These are phyloP conservation scores for Pollenia angustigena DNA, from an alignment of 2,888 invertebrate genomes.

Conservation along the genomic window DNA sequence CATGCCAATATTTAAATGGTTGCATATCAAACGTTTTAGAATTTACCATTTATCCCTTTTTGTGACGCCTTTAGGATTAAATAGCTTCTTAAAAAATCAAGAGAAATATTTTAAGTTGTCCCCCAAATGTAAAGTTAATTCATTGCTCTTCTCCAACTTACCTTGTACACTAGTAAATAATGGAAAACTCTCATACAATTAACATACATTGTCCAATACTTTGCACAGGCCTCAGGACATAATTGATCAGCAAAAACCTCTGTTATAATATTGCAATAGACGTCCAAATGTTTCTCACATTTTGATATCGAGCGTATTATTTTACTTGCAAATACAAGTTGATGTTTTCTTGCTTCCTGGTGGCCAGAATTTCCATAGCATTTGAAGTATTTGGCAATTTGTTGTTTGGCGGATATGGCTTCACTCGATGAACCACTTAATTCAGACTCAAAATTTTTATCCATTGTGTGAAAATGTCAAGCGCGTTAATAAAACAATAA, in stretches of 20 bases:
- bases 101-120: not conserved
- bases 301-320: slow-evolving; percentile 75
- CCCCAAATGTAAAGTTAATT: not conserved
- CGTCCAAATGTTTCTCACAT: slow-evolving; percentile 74
- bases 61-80: no score
- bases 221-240: slow-evolving; percentile 71
- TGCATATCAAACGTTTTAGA: no score
- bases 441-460: slow-evolving; percentile 49
- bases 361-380: slow-evolving; percentile 65
- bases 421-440: slow-evolving; percentile 33
- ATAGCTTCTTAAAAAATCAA: not conserved
- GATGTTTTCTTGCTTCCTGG: slow-evolving; percentile 68
- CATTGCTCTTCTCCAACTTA: slow-evolving; percentile 48
- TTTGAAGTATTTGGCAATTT: slow-evolving; percentile 61
- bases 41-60: no score
- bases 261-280: slow-evolving; percentile 77
- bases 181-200: slow-evolving; percentile 77
- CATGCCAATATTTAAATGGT: no score
- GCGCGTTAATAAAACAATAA: not conserved
- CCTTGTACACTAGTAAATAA: slow-evolving; percentile 75
- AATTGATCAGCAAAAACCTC: slow-evolving; percentile 74
- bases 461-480: slow-evolving; percentile 28
- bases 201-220: slow-evolving; percentile 77
- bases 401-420: slow-evolving; percentile 46
- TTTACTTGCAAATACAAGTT: slow-evolving; percentile 74